Percentiles rank a stretch among this genome's conserved stretches.
phyloP scores from a whole-genome alignment of 2,797 vertebrate species.

The Notolabrus celidotus region DNA sequence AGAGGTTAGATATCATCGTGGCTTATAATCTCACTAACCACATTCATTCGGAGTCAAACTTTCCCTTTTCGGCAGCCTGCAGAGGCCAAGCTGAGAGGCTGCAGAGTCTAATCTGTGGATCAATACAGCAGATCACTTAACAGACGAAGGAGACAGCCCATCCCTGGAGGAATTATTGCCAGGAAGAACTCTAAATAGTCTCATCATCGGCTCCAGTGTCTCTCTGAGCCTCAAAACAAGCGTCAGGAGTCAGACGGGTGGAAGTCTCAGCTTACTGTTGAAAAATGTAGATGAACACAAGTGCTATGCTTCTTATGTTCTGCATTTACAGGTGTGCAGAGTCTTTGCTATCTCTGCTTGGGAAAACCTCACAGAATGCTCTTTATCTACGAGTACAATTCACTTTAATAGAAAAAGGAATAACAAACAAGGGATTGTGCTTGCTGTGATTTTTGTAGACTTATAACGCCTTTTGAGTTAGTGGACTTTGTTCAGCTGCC shows the following conservation, averaged over 20 bases:
- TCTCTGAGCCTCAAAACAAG: slow-evolving; percentile 47
- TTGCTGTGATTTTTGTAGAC: neutral
- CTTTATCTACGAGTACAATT: neutral
- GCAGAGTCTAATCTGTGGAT: slow-evolving; percentile 72
- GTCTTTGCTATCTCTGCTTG: neutral
- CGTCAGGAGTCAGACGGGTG: slow-evolving; percentile 21
- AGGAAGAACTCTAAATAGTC: slow-evolving; percentile 79
- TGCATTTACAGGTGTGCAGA: neutral
- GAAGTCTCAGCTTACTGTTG: slow-evolving; percentile 30
- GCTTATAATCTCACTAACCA: slow-evolving; percentile 29
- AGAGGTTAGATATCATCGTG: neutral
- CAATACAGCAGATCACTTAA: slow-evolving; percentile 82
- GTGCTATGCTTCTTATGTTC: neutral
- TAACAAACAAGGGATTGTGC: neutral
- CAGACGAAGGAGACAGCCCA: slow-evolving; percentile 60
- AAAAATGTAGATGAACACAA: neutral
- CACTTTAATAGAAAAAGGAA: neutral
- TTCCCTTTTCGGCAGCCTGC: slow-evolving; percentile 31
- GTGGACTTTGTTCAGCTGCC: neutral
- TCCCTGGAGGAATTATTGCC: slow-evolving; percentile 72
- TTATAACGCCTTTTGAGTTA: neutral
- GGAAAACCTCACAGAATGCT: neutral
- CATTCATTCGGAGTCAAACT: slow-evolving; percentile 53
- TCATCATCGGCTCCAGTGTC: slow-evolving; percentile 59
- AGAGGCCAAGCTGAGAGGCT: slow-evolving; percentile 44